These are phyloP conservation scores for Halcyon badia DNA, from an alignment of 2,797 vertebrate genomes.

Conservation along the genomic window DNA sequence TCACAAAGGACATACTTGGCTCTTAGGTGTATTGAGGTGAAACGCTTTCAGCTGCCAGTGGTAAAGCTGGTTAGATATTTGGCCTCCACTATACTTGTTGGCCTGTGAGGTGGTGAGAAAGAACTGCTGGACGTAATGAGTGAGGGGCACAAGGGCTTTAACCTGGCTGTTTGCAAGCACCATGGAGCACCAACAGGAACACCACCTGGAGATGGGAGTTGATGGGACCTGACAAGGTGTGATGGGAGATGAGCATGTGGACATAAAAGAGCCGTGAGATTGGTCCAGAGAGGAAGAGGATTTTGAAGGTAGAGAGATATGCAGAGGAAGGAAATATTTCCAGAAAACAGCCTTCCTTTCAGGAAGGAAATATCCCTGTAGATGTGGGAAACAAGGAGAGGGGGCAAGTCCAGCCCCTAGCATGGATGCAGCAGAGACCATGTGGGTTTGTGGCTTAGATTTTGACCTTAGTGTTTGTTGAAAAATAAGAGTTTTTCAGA, in stretches of 20 bases:
- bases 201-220: neutral
- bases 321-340: neutral
- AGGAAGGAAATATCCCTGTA: neutral
- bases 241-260: neutral
- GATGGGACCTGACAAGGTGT: neutral
- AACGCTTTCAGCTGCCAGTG: neutral
- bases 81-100: neutral
- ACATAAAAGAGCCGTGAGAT: neutral
- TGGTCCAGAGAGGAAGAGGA: fast-evolving
- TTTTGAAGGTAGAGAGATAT: neutral
- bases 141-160: neutral
- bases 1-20: neutral
- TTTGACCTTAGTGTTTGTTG: neutral
- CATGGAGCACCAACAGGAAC: neutral
- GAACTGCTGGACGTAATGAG: neutral
- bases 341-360: neutral
- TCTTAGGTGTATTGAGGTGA: neutral
- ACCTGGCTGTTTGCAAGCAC: neutral
- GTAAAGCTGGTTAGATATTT: neutral
- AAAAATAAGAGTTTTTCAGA: slow-evolving; percentile 72
- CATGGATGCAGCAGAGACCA: neutral
- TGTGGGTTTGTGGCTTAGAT: neutral
- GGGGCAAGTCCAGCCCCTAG: neutral
- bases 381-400: neutral
- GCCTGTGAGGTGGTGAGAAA: neutral